Evolutionary conservation across 2,888 invertebrate species (phyloP).

Genomic region (Hirtodrosophila alboralis): DNA sequence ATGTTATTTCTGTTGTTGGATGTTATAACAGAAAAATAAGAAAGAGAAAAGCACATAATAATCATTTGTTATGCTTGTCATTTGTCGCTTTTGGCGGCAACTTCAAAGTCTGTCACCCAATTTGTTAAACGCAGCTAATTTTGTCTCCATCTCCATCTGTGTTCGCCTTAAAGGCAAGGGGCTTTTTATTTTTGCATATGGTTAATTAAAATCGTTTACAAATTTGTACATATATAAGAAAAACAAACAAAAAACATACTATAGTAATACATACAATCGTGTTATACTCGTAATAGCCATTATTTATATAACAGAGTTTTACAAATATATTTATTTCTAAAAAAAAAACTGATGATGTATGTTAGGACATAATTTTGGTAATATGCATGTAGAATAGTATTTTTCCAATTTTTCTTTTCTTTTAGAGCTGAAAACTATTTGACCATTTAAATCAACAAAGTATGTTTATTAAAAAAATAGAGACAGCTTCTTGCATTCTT

Average conservation of each 20-base stretch:
- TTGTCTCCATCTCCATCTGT: slow-evolving; percentile 39
- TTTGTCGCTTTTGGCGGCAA: slow-evolving; percentile 76
- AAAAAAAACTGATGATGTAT: too few species aligned
- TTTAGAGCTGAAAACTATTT: too few species aligned
- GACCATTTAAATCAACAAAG: too few species aligned
- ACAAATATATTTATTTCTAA: too few species aligned
- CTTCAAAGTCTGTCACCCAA: slow-evolving; percentile 79
- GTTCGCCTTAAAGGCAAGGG: slow-evolving; percentile 25
- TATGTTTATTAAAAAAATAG: too few species aligned
- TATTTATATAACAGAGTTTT: too few species aligned
- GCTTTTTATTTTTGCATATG: slow-evolving; percentile 60
- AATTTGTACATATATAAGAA: background rate
- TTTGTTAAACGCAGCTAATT: slow-evolving; percentile 79
- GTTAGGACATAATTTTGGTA: too few species aligned
- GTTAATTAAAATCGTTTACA: slow-evolving; percentile 55
- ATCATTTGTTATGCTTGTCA: slow-evolving; percentile 82
- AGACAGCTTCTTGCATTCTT: too few species aligned
- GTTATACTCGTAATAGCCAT: too few species aligned
- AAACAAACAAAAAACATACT: background rate
- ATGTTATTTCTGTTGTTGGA: slow-evolving; percentile 49
- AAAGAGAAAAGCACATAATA: slow-evolving; percentile 69
- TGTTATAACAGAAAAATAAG: slow-evolving; percentile 49
- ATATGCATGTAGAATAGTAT: too few species aligned
- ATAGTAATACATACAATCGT: background rate
- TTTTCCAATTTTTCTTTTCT: too few species aligned